A percentile compares a stretch with the other conserved stretches of the same genome.
Evolutionary conservation across 2,888 invertebrate genomes (phyloP).

Genomic region (Clivina fossor): DNA sequence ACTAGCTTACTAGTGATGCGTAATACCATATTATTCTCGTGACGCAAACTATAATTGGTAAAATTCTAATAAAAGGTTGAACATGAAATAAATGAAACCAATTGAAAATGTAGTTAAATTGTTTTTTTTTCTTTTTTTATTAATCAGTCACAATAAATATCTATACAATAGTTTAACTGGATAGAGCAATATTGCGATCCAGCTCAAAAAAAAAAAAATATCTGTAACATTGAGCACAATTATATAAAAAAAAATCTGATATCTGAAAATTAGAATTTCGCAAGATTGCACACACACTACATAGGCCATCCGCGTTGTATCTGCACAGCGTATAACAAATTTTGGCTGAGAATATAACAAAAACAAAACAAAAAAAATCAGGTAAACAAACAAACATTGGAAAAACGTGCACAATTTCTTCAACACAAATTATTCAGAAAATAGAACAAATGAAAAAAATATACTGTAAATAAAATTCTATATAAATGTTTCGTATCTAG

Average conservation of each 20-base stretch:
- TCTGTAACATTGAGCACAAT: constrained; percentile 29
- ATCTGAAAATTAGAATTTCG: not conserved
- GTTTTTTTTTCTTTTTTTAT: constrained; percentile 19
- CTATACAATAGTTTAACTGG: constrained; percentile 28
- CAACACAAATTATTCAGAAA: too few species aligned
- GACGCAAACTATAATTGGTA: not conserved
- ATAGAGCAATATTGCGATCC: not conserved
- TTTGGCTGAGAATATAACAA: too few species aligned
- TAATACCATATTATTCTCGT: too few species aligned
- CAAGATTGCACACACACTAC: not conserved
- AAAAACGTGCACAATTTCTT: too few species aligned
- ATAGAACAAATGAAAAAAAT: too few species aligned
- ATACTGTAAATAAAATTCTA: too few species aligned
- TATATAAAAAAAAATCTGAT: constrained; percentile 9
- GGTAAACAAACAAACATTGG: too few species aligned
- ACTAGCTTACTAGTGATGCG: too few species aligned
- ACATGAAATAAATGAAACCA: constrained; percentile 19
- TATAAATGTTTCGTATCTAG: too few species aligned
- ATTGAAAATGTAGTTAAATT: constrained; percentile 23
- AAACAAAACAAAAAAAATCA: too few species aligned
- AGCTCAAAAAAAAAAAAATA: constrained; percentile 10
- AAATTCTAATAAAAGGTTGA: constrained; percentile 4
- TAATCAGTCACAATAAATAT: constrained; percentile 35
- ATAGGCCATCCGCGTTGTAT: constrained; percentile 14
- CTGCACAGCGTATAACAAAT: not conserved